Conservation (phyloP, 2,888 invertebrate species). For the Diaperis boleti region DNA sequence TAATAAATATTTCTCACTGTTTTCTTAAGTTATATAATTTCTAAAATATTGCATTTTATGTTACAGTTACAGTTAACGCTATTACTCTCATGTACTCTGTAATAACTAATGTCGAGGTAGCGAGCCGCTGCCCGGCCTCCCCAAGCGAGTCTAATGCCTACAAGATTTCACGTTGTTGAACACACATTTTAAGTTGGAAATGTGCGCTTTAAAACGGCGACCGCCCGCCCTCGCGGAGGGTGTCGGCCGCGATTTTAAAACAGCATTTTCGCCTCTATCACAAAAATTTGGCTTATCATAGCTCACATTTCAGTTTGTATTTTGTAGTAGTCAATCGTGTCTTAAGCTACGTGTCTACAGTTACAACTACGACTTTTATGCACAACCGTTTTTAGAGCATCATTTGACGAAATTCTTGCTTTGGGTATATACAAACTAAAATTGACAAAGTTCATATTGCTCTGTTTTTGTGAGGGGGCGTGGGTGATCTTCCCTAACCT, state of each 20-base stretch:
- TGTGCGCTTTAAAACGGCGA: constrained; percentile 38
- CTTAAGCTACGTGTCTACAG: constrained; percentile 32
- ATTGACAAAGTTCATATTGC: constrained; percentile 54
- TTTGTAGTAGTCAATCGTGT: constrained; percentile 26
- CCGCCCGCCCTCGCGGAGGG: too few species aligned
- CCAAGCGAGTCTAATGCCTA: constrained; percentile 36
- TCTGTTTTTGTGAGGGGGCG: constrained; percentile 38
- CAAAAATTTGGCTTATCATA: constrained; percentile 55
- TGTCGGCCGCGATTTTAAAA: constrained; percentile 41
- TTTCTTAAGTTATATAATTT: constrained; percentile 46
- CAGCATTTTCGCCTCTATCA: constrained; percentile 53
- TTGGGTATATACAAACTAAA: constrained; percentile 48
- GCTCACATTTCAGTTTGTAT: constrained; percentile 40
- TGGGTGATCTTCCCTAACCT: constrained; percentile 29
- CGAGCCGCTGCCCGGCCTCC: constrained; percentile 34
- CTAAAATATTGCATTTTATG: constrained; percentile 51
- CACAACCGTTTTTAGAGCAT: constrained; percentile 55
- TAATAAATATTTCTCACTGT: constrained; percentile 61
- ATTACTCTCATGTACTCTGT: constrained; percentile 21
- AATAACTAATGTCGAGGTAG: constrained; percentile 36
- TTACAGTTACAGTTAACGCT: constrained; percentile 41
- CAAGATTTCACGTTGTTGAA: constrained; percentile 42
- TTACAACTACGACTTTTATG: constrained; percentile 47
- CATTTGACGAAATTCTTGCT: constrained; percentile 27
- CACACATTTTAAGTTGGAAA: constrained; percentile 46